These are phyloP conservation scores for Nyctibius grandis DNA, from an alignment of 2,797 vertebrate genomes.

Conservation along the genomic window DNA sequence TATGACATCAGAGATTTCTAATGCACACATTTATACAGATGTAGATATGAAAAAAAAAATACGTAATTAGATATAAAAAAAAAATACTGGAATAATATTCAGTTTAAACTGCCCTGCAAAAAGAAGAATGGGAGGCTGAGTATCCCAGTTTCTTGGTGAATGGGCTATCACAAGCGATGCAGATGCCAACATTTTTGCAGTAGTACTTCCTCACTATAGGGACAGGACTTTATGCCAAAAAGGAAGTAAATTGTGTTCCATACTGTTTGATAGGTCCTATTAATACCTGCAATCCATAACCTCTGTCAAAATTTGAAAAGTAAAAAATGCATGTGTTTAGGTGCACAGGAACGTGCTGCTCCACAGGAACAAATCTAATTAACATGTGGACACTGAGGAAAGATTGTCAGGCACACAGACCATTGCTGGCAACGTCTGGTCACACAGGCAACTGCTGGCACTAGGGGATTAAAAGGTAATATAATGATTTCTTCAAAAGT, in stretches of 20 bases:
- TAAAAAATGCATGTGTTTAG: not conserved
- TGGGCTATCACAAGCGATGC: not conserved
- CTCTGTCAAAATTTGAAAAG: not conserved
- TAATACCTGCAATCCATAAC: not conserved
- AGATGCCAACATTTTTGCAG: not conserved
- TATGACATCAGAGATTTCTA: not conserved
- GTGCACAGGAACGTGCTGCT: not conserved
- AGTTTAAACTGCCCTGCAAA: not conserved
- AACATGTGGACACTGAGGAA: not conserved
- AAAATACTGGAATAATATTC: not conserved
- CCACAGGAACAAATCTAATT: slow-evolving; percentile 4
- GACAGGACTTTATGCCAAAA: slow-evolving; percentile 6
- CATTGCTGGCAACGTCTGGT: not conserved
- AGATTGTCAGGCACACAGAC: not conserved
- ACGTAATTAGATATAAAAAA: not conserved
- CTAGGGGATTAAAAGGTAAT: slow-evolving; percentile 20
- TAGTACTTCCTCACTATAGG: not conserved
- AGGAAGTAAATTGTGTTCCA: not conserved
- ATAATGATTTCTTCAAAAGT: slow-evolving; percentile 37
- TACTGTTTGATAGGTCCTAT: not conserved
- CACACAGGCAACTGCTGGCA: slow-evolving; percentile 9
- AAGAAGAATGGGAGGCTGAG: not conserved
- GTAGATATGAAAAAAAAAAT: not conserved
- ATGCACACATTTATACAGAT: not conserved
- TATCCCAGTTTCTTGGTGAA: not conserved